phyloP scores from a whole-genome alignment of 2,113 vertebrate genomes.

The Meles meles region DNA sequence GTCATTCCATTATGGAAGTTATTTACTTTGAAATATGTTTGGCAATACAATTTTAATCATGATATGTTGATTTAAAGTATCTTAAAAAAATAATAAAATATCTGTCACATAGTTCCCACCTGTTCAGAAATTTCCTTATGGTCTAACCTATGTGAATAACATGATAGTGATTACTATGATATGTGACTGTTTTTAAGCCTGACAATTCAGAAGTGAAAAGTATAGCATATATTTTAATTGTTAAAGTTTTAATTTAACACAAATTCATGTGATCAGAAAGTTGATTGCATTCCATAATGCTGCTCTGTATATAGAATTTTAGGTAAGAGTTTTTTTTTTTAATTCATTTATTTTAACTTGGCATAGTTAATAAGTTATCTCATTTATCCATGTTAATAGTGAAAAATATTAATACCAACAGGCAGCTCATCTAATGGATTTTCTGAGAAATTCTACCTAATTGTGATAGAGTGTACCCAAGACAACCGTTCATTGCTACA shows the following conservation, averaged over 20 bases:
- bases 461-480: constrained; percentile 90
- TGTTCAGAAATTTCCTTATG: neutral
- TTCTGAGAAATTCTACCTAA: constrained; percentile 94
- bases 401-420: constrained; percentile 64
- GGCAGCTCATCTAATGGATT: constrained; percentile 83
- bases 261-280: neutral
- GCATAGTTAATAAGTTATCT: neutral
- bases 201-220: neutral
- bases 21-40: neutral
- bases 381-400: neutral
- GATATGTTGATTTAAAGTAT: neutral
- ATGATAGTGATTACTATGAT: neutral
- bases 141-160: neutral
- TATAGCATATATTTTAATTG: neutral
- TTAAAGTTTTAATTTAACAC: constrained; percentile 17
- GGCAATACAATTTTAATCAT: neutral
- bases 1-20: neutral
- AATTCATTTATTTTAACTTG: neutral
- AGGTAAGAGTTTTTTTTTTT: neutral
- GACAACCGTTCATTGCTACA: constrained; percentile 88
- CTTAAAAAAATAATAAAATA: no score
- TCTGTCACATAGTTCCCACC: neutral
- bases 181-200: neutral
- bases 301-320: neutral
- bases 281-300: neutral